phyloP scores from a whole-genome alignment of 2,888 invertebrate species.

The Zeuzera pyrina region DNA sequence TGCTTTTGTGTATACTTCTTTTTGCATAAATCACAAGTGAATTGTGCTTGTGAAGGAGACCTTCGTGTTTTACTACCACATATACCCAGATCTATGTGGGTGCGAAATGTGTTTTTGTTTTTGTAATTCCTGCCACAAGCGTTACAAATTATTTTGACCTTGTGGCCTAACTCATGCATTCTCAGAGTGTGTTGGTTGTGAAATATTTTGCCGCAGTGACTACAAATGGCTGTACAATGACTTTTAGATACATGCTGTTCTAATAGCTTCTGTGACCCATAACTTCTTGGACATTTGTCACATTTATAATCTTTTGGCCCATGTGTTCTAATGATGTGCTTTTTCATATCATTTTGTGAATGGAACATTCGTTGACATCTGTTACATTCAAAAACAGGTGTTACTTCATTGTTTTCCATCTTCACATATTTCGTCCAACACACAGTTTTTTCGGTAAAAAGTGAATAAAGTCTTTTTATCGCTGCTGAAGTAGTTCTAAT shows the following conservation, averaged over 20 bases:
- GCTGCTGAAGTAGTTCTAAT: slow-evolving; percentile 20
- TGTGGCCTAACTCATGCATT: slow-evolving; percentile 41
- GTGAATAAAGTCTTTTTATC: slow-evolving; percentile 21
- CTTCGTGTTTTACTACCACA: slow-evolving; percentile 41
- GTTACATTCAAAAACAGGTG: too few species aligned
- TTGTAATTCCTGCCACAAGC: slow-evolving; percentile 51
- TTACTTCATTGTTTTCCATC: too few species aligned
- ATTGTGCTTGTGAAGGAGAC: slow-evolving; percentile 37
- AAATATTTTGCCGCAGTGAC: slow-evolving; percentile 45
- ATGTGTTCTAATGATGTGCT: slow-evolving; percentile 41
- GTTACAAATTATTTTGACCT: slow-evolving; percentile 36
- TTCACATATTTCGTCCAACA: too few species aligned
- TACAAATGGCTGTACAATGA: slow-evolving; percentile 35
- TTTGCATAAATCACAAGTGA: slow-evolving; percentile 51
- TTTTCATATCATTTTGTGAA: slow-evolving; percentile 18
- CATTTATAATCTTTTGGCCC: slow-evolving; percentile 39
- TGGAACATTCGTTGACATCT: slow-evolving; percentile 33
- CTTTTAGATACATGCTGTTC: slow-evolving; percentile 32
- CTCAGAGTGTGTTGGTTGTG: slow-evolving; percentile 33
- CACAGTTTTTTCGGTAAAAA: slow-evolving; percentile 14
- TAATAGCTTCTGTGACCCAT: slow-evolving; percentile 28
- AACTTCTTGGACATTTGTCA: slow-evolving; percentile 31
- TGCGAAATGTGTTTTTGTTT: slow-evolving; percentile 39
- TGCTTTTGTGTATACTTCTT: slow-evolving; percentile 56
- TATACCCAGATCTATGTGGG: slow-evolving; percentile 40